Evolutionary conservation across 2,797 vertebrate species (phyloP).

Genomic region (Cryptoblepharus egeriae): DNA sequence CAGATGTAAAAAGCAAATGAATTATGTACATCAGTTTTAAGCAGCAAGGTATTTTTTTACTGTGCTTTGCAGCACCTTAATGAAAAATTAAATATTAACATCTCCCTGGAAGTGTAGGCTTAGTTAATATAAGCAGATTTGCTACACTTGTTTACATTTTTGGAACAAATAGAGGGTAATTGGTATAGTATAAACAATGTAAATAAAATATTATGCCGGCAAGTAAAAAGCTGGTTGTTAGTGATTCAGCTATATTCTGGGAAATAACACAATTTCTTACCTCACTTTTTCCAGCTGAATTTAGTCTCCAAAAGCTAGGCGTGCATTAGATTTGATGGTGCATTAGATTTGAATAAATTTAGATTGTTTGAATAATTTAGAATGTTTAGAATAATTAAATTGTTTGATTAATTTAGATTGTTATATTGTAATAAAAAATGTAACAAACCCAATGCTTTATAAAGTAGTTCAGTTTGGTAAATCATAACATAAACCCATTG

Average conservation of each 20-base stretch:
- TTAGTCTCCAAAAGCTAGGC: no score
- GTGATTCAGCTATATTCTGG: background rate
- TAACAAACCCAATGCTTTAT: no score
- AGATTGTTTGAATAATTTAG: no score
- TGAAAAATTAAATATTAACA: conserved; percentile 66
- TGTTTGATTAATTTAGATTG: no score
- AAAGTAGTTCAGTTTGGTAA: no score
- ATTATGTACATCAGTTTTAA: conserved; percentile 54
- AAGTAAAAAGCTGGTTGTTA: background rate
- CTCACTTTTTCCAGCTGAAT: no score
- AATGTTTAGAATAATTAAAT: no score
- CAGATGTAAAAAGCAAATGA: conserved; percentile 19
- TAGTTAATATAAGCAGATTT: conserved; percentile 48
- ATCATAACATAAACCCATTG: no score
- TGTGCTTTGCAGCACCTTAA: conserved; percentile 47
- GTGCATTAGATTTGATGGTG: no score
- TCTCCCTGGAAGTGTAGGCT: conserved; percentile 45
- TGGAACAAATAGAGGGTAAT: background rate
- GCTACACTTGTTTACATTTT: conserved; percentile 43
- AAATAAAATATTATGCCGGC: conserved; percentile 26
- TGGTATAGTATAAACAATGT: conserved; percentile 27
- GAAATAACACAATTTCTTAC: no score
- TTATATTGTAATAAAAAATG: no score
- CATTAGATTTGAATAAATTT: no score
- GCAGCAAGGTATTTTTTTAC: conserved; percentile 39